phyloP scores from a whole-genome alignment of 64 coral and sea anemone genomes.

The Anthopleura sola region DNA sequence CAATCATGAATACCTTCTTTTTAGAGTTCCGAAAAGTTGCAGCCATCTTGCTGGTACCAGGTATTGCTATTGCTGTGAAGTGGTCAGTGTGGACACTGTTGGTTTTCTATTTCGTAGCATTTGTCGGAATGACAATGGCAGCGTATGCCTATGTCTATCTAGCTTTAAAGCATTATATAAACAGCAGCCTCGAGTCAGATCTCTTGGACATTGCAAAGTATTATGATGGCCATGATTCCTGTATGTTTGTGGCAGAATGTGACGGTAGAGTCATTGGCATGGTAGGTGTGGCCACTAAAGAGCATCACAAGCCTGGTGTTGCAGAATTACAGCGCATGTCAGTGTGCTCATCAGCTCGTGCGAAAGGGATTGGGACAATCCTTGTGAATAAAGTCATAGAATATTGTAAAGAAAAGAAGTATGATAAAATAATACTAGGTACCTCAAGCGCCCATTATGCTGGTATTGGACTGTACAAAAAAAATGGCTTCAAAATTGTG shows the following conservation, averaged over 20 bases:
- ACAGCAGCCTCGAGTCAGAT: background rate
- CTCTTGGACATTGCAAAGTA: constrained; percentile 34
- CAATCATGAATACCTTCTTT: background rate
- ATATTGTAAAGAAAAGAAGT: background rate
- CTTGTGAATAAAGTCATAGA: background rate
- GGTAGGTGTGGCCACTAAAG: constrained; percentile 9
- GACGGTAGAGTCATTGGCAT: constrained; percentile 27
- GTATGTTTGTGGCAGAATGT: constrained; percentile 22
- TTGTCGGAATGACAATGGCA: background rate
- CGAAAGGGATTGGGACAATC: constrained; percentile 12
- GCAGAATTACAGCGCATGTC: constrained; percentile 29
- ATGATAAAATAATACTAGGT: background rate
- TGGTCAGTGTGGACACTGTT: background rate
- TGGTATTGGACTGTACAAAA: constrained; percentile 17
- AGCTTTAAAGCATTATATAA: background rate
- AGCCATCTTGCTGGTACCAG: background rate
- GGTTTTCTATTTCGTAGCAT: background rate
- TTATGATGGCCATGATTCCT: background rate
- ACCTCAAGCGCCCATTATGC: background rate
- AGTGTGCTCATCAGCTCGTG: background rate
- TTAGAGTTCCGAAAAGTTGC: background rate
- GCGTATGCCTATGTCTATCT: constrained; percentile 1
- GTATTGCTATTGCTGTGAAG: constrained; percentile 9
- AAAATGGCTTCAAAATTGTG: constrained; percentile 15
- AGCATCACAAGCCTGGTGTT: background rate